Evolutionary conservation across 2,113 vertebrate genomes (phyloP).

Genomic region (Microcebus jonahi): DNA sequence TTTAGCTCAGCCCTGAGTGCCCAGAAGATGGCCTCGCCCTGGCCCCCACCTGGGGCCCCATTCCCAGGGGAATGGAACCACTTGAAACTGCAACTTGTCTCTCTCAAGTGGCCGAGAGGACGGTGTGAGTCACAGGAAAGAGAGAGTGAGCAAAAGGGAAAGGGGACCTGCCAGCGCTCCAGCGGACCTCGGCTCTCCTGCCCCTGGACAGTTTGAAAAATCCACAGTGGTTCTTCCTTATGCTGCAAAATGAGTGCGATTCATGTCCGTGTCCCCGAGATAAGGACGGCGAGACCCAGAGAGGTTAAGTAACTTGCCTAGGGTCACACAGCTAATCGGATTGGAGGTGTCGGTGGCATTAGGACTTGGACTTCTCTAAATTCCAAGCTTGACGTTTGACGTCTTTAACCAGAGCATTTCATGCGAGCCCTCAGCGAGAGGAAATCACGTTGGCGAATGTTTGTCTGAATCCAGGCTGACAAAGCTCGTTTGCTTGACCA

Average conservation of each 20-base stretch:
- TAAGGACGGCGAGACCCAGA: background rate
- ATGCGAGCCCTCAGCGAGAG: background rate
- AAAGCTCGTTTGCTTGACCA: background rate
- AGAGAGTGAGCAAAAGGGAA: constrained; percentile 48
- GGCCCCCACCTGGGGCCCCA: background rate
- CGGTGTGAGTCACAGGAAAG: constrained; percentile 47
- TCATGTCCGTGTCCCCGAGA: background rate
- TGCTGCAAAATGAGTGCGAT: accelerated
- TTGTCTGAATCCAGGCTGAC: too few relatives aligned
- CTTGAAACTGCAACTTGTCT: constrained; percentile 74
- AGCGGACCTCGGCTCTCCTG: background rate
- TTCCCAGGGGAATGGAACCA: constrained; percentile 49
- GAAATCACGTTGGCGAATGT: accelerated
- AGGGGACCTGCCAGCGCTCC: background rate
- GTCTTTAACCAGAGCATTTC: background rate
- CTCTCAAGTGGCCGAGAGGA: constrained; percentile 65
- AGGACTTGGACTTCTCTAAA: background rate
- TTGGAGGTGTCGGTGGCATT: too few relatives aligned
- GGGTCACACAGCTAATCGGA: background rate
- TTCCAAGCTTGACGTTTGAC: background rate
- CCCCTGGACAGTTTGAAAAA: background rate
- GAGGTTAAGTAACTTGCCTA: background rate
- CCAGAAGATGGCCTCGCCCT: background rate
- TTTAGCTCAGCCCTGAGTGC: constrained; percentile 55
- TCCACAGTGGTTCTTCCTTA: background rate